Base-by-base conservation (phyloP, 2,797 vertebrate genomes). In the Typhlichthys eigenmanni region DNA sequence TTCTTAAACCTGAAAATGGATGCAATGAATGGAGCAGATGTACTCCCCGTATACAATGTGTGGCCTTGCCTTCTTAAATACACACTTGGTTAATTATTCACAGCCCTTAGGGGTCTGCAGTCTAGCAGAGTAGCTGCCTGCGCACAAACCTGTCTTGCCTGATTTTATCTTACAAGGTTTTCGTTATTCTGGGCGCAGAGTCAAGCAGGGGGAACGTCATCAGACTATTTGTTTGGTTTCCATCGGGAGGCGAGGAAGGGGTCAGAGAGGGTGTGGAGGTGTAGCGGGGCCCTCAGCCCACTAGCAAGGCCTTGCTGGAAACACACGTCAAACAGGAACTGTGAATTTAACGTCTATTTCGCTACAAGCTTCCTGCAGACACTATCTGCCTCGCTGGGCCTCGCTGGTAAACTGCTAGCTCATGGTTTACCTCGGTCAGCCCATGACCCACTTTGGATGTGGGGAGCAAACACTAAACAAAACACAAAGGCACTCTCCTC, bases 241-340 rank as follows among this genome's bases (percentile, higher is more conserved):
- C 71, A 67, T 55, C 60, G 79, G 68, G 68, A 58, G 73, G 63
- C 60, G 54, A 68, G 69, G 75, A 51, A 58, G 64, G 62, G 70
- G 70, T 58, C 47, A n/a, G 10, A 12, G 47, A 48, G 4, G 47
- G 47, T 48, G 47, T 13, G 4, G 47, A 12, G 47, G 47, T 48
- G 47, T 48, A n/a, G 47, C 12, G 47, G 47, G 47, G 47, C 12
- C 11, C 12, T 12, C 47, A 48, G 12, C 10, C 11, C 47, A 13
- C 46, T 7, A 47, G 66, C 46, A 49, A 56, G 72, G 69, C 63
- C 13, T 71, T 1, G 49, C 77, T 91, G 89, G 85, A 92, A 92
- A 90, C 91, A 90, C 78, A 90, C 90, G 89, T 89, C 92, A 91
- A 83, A 91, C 91, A 92, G 93, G 92, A 95, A 91, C 88, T 85